A percentile compares a stretch with the other conserved stretches of the same genome.
Evolutionary conservation across 2,888 invertebrate genomes (phyloP).

Genomic region (Rhagophthalmus giganteus): DNA sequence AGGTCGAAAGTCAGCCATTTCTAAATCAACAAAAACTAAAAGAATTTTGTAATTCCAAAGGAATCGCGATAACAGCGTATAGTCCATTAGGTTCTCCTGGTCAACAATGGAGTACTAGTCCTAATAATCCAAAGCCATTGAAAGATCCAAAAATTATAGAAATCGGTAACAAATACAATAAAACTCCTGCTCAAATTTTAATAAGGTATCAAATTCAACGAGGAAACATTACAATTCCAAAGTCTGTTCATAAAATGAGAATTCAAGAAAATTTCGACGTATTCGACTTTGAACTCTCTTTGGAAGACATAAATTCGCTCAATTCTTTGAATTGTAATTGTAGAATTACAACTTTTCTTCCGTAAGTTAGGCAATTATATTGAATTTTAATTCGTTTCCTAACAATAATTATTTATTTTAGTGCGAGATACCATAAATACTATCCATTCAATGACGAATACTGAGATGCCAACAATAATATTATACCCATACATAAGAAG

Average conservation of each 20-base stretch:
- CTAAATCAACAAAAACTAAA: slow-evolving; percentile 71
- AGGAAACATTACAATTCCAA: slow-evolving; percentile 76
- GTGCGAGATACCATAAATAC: slow-evolving; percentile 5
- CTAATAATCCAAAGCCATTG: no score
- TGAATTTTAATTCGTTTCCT: no score
- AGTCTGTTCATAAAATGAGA: slow-evolving; percentile 73
- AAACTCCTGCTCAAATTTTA: slow-evolving; percentile 70
- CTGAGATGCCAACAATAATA: no score
- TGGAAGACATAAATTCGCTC: slow-evolving; percentile 68
- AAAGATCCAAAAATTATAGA: slow-evolving; percentile 70
- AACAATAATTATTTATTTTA: no score
- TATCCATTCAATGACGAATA: slow-evolving; percentile 8
- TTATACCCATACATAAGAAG: no score
- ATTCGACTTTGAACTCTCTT: slow-evolving; percentile 70
- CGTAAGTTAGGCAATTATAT: neutral
- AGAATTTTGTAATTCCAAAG: slow-evolving; percentile 67
- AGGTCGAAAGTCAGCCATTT: slow-evolving; percentile 84
- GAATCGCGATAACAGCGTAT: slow-evolving; percentile 76
- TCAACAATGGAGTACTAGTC: no score
- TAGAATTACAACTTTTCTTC: slow-evolving; percentile 67
- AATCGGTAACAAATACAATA: slow-evolving; percentile 65
- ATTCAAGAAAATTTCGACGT: slow-evolving; percentile 72
- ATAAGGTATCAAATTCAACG: slow-evolving; percentile 69
- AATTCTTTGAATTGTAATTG: slow-evolving; percentile 73
- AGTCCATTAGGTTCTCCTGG: slow-evolving; percentile 84